phyloP scores from a whole-genome alignment of 2,113 vertebrate species.

The Equus przewalskii region DNA sequence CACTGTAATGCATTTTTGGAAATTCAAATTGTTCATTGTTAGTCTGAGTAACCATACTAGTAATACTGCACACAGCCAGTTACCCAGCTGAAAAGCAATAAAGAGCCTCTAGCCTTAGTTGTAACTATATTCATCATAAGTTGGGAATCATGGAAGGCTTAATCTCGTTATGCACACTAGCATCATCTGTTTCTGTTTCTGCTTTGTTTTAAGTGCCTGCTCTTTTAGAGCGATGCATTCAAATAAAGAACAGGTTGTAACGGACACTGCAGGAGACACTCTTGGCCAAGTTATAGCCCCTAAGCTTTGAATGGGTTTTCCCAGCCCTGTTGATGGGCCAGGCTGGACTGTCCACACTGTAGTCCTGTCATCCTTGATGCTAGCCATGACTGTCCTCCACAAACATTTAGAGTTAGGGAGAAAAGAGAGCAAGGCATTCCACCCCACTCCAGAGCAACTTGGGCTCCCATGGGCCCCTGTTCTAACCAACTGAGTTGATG shows the following conservation, averaged over 20 bases:
- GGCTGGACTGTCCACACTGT: no score
- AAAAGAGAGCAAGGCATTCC: not conserved
- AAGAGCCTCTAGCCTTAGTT: slow-evolving; percentile 17
- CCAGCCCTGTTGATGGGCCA: not conserved
- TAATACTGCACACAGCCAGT: not conserved
- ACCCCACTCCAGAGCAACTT: not conserved
- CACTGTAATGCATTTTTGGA: not conserved
- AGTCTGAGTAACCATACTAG: not conserved
- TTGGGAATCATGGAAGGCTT: slow-evolving; percentile 10
- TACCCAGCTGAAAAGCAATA: not conserved
- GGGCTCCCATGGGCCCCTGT: not conserved
- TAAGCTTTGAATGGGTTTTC: not conserved
- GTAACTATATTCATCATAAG: slow-evolving; percentile 35
- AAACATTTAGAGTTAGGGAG: not conserved
- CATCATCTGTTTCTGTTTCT: not conserved
- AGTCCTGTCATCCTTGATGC: not conserved
- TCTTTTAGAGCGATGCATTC: not conserved
- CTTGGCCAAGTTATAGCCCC: not conserved
- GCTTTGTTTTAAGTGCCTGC: not conserved
- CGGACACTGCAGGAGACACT: not conserved
- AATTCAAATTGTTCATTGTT: not conserved
- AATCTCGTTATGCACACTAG: slow-evolving; percentile 53
- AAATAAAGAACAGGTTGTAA: not conserved
- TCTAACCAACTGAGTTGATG: not conserved
- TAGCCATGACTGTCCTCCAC: not conserved